Evolutionary conservation across 2,113 vertebrate species (phyloP), one percentile per base, ranked within the genome.

Genomic region (Stigmatopora nigra): DNA sequence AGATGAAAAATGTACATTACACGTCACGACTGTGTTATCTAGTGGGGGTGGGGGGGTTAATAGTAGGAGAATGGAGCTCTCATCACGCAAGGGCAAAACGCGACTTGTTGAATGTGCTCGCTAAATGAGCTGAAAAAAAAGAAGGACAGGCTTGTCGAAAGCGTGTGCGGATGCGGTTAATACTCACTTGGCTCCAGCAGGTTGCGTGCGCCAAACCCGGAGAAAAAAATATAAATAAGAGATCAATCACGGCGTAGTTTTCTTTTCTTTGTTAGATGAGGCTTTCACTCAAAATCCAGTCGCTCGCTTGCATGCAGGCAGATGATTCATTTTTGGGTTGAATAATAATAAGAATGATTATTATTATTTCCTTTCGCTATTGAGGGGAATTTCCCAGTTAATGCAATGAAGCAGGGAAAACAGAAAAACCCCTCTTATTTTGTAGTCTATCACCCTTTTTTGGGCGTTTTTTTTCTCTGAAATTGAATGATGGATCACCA

Each of bases 101-200:
- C 76, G 75, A 90, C 89, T 89, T 90, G 89, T 89, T 90, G 89
- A 89, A 90, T 88, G 89, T 55, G 67, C 73, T 41, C 38, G 69
- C 70, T 67, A 58, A 62, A 64, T 59, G 71, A 58, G 71, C 58
- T 72, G 71, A 75, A 73, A 69, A 73, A 69, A 65, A 61, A 75
- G 79, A 62, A 67, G 77, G 82, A 68, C 58, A 72, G 76, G 51
- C 46, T 17, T 63, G 72, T 56, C 15, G 63, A 22, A 81, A 70
- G 80, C 63, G 78, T 61, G 84, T 75, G 79, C 79, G 79, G 73
- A 84, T 76, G 86, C 73, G 84, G 74, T 78, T 69, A 19, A 82
- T 89, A 90, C 89, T 90, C 87, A 90, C 89, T 88, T 72, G 82
- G 79, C 78, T 89, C 79, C 72, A 82, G 84, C 86, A 78, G 77